Base-by-base conservation (phyloP, 92 coral and sea anemone genomes). In the Pocillopora meandrina region DNA sequence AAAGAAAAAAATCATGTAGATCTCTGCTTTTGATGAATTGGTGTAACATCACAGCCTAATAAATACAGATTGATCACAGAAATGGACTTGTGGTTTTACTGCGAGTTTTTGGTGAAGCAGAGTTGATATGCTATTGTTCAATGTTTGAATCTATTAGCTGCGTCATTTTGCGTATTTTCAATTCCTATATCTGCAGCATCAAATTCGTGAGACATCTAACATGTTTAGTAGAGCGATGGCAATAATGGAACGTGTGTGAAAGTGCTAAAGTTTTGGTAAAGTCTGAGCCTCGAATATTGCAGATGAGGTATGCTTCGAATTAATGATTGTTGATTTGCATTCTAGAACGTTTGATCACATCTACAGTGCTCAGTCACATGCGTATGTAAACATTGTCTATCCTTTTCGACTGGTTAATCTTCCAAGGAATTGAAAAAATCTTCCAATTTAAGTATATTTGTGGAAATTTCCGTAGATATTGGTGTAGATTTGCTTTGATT, bases 1-100 rank as follows among this genome's bases (percentile, higher is more conserved):
- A 42, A 42, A 42, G 19, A 55, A 75, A 58, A 72, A 82, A 80
- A 65, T 74, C 21, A 56, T 65, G 81, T 75, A 65, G 74, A 75
- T 64, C 75, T 83, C 79, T 73, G 80, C 57, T 52, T 62, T 14
- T 72, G 49, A 19, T 75, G 87, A 84, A 68, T 75, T 65, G 67
- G 87, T 84, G 82, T 76, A 75, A 75, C 74, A 84, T 56, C 82
- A 56, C 87, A 64, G 66, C 87, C 67, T 64, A 84, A 76, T 84
- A 84, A 75, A 84, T 84, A 21, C 79, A 82, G 86, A 82, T 82
- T 74, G 86, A 82, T 82, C 86, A 35, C 85, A 81, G 17, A n/a
- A 19, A 59, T 47, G 79, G 86, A 72, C 67, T 79, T 82, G 72
- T 72, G 61, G 49, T 62, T 81, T 4, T 59, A 60, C 74, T 82